Conservation (phyloP, 2,113 vertebrate species). For the Alaudala cheleensis region DNA sequence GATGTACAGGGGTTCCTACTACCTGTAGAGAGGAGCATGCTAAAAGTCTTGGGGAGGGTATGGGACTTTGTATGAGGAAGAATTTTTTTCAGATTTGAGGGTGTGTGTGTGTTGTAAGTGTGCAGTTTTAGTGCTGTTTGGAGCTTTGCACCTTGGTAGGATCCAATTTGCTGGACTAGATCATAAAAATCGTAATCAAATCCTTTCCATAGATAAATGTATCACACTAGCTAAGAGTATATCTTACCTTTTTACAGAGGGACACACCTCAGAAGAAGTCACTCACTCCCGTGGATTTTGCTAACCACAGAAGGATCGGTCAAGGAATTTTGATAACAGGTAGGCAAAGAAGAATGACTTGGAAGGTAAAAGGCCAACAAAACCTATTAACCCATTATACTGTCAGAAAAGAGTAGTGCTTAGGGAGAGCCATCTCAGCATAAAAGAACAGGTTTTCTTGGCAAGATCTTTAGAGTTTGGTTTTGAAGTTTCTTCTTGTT, state of each 20-base stretch:
- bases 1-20: not conserved
- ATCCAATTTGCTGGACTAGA: not conserved
- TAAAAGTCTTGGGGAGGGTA: not conserved
- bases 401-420: not conserved
- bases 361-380: not conserved
- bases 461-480: not conserved
- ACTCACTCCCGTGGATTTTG: constrained; percentile 72
- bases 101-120: not conserved
- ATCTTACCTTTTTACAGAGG: constrained; percentile 56
- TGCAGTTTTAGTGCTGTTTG: not conserved
- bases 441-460: not conserved
- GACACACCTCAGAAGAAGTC: constrained; percentile 75
- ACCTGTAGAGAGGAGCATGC: not conserved
- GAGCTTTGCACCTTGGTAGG: not conserved
- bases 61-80: not conserved
- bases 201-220: not conserved
- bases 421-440: not conserved
- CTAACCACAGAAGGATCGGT: constrained; percentile 63
- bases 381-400: not conserved
- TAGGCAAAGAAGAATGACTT: not conserved
- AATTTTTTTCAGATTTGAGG: not conserved
- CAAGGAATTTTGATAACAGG: constrained; percentile 74
- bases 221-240: not conserved
- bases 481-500: not conserved
- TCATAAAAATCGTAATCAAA: not conserved